Evolutionary conservation across 2,888 invertebrate species (phyloP).

Genomic region (Cataglyphis albicans): DNA sequence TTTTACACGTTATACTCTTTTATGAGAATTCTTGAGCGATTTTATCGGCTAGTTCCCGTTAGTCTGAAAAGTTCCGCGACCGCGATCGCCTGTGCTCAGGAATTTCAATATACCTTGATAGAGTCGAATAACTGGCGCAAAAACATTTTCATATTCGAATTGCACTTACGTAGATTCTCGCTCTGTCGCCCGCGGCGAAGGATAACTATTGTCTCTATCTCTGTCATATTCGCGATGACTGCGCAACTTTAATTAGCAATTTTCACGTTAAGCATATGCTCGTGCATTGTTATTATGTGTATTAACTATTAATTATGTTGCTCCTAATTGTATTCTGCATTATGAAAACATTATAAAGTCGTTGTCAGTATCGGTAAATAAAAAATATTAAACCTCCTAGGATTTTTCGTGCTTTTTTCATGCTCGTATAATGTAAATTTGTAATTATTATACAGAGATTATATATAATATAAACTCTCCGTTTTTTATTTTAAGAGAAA

Average conservation of each 20-base stretch:
- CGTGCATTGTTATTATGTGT: background rate
- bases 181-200: background rate
- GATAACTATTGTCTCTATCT: background rate
- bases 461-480: background rate
- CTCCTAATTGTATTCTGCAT: constrained; percentile 1
- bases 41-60: constrained; percentile 9
- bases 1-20: constrained; percentile 20
- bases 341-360: constrained; percentile 13
- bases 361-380: constrained; percentile 2
- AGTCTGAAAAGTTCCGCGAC: constrained; percentile 39
- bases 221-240: background rate
- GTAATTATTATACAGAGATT: background rate
- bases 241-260: constrained; percentile 18
- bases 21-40: constrained; percentile 1
- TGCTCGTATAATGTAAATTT: background rate
- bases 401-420: background rate
- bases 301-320: constrained; percentile 22
- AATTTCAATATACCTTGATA: constrained; percentile 50
- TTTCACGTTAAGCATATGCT: background rate
- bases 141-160: constrained; percentile 46
- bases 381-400: background rate
- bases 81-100: constrained; percentile 22
- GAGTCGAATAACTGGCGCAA: constrained; percentile 32
- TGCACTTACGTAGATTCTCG: background rate
- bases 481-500: constrained; percentile 20